Conservation (phyloP, 2,888 invertebrate genomes). For the Orchesella flavescens region DNA sequence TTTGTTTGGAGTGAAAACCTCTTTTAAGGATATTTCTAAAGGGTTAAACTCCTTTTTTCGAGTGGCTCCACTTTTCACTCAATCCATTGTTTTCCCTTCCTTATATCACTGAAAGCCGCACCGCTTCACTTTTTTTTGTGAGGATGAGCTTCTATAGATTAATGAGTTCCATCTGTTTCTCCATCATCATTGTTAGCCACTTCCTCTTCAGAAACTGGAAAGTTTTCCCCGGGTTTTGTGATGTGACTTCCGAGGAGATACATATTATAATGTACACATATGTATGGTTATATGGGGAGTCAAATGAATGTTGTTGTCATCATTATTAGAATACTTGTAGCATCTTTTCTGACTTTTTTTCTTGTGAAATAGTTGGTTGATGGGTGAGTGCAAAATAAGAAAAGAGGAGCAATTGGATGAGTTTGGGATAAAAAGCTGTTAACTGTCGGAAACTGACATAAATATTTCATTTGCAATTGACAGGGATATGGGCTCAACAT, state of each 20-base stretch:
- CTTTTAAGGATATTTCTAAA: conserved; percentile 2
- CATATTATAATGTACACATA: no score
- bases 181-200: conserved; percentile 43
- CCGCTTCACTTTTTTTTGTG: conserved; percentile 21
- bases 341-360: neutral
- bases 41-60: conserved; percentile 17
- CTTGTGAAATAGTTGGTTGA: conserved; percentile 49
- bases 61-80: conserved; percentile 52
- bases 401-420: conserved; percentile 54
- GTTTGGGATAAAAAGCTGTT: conserved; percentile 66
- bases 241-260: no score
- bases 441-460: conserved; percentile 68
- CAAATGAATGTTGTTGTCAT: no score
- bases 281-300: no score
- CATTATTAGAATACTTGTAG: no score
- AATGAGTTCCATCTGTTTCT: conserved; percentile 60
- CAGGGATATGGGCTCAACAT: conserved; percentile 67
- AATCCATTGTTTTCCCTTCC: conserved; percentile 39
- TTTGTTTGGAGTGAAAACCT: neutral
- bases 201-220: conserved; percentile 23
- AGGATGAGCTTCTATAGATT: conserved; percentile 35
- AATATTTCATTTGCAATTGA: conserved; percentile 67
- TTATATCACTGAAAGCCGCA: conserved; percentile 13
- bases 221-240: neutral
- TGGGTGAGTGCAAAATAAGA: conserved; percentile 58